A percentile compares a stretch with the other conserved stretches of the same genome.
These are phyloP conservation scores for Pituophis catenifer DNA, from an alignment of 2,113 vertebrate species.

Conservation along the genomic window DNA sequence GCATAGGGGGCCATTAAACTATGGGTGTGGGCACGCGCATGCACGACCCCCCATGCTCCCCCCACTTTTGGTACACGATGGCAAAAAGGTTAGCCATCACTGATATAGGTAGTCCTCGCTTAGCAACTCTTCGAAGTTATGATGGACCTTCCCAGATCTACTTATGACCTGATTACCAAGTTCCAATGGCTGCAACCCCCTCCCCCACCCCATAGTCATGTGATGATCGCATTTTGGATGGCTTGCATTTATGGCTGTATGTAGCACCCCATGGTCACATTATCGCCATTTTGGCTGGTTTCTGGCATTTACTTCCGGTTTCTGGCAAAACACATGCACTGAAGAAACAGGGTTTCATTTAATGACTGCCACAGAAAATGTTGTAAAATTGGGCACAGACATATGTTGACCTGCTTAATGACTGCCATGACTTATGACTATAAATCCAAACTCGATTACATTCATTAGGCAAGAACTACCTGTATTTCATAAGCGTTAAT, in stretches of 20 bases:
- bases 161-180: background rate
- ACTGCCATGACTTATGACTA: background rate
- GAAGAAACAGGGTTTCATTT: background rate
- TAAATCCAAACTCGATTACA: background rate
- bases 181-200: background rate
- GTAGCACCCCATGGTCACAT: background rate
- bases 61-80: too few species aligned
- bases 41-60: too few species aligned
- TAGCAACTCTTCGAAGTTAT: background rate
- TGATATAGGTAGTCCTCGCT: background rate
- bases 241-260: background rate
- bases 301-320: background rate
- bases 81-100: too few species aligned
- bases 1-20: too few species aligned
- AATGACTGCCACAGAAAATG: background rate
- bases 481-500: background rate
- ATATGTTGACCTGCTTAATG: background rate
- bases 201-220: background rate
- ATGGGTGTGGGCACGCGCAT: too few species aligned
- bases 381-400: background rate
- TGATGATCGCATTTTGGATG: background rate
- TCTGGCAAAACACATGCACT: background rate
- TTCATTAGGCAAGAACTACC: background rate
- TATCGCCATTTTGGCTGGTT: background rate
- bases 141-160: background rate